Evolutionary conservation across 2,888 invertebrate species (phyloP).

Genomic region (Drosophila koepferae): DNA sequence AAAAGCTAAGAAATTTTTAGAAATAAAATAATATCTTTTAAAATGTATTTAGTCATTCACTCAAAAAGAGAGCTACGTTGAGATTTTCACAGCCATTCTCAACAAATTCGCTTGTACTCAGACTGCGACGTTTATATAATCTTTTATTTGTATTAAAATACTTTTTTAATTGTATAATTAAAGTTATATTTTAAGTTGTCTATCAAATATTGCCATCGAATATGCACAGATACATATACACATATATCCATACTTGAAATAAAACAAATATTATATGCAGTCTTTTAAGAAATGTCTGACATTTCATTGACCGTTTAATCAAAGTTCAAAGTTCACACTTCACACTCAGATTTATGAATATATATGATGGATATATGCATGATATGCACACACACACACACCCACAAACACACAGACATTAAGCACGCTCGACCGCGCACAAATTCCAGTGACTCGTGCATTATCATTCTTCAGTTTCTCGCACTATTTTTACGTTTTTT

Average conservation of each 20-base stretch:
- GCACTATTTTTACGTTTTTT: constrained; percentile 22
- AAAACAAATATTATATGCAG: not conserved
- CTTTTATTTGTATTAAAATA: no score
- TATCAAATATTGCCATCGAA: no score
- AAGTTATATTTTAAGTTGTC: no score
- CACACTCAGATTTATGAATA: constrained; percentile 30
- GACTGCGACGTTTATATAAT: no score
- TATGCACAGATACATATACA: not conserved
- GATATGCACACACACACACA: constrained; percentile 6
- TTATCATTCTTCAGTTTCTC: constrained; percentile 40
- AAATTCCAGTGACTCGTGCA: constrained; percentile 39
- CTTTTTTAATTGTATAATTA: no score
- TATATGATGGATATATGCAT: constrained; percentile 17
- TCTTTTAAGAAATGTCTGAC: not conserved
- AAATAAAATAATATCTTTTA: no score
- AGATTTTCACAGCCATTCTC: no score
- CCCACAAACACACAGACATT: constrained; percentile 4
- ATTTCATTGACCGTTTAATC: constrained; percentile 45
- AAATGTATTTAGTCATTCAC: no score
- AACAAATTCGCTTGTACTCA: no score
- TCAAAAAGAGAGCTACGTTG: no score
- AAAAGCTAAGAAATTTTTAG: no score
- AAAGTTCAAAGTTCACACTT: constrained; percentile 71
- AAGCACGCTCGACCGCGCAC: constrained; percentile 16
- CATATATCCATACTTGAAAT: not conserved